Percentiles rank a stretch among this genome's conserved stretches.
phyloP scores from a whole-genome alignment of 1,140 invertebrate genomes.

The Leucophenga varia region DNA sequence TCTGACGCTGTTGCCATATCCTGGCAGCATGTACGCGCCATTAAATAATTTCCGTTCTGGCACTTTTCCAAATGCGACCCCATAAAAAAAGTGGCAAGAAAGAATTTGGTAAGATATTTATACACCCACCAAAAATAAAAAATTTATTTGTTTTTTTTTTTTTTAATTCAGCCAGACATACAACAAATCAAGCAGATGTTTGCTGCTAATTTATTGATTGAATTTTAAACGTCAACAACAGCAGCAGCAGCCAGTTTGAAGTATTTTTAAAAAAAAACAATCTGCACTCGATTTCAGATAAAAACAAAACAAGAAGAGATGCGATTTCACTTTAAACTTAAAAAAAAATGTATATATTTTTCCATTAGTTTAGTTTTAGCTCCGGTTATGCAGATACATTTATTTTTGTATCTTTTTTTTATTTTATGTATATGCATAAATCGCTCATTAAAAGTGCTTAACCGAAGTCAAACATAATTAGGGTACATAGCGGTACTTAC shows the following conservation, averaged over 20 bases:
- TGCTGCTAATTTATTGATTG: slow-evolving; percentile 19
- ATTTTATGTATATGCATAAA: no score
- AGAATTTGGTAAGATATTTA: no score
- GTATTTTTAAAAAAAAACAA: no score
- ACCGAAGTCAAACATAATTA: slow-evolving; percentile 31
- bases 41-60: slow-evolving; percentile 51
- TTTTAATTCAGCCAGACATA: slow-evolving; percentile 2
- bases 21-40: slow-evolving; percentile 45
- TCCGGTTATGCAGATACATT: no score
- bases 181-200: slow-evolving; percentile 7
- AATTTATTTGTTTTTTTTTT: no score
- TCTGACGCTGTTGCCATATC: slow-evolving; percentile 10
- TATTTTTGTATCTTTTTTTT: no score
- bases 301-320: not conserved
- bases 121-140: not conserved
- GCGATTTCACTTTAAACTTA: slow-evolving; percentile 36
- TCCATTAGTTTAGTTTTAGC: no score
- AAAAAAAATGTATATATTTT: slow-evolving; percentile 10
- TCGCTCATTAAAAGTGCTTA: no score
- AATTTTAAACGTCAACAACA: slow-evolving; percentile 28
- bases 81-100: no score
- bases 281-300: no score
- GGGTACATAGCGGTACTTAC: slow-evolving; percentile 53
- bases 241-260: no score
- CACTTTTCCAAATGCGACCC: no score